Evolutionary conservation across 2,888 invertebrate genomes (phyloP).

Genomic region (Pristionchus exspectatus): DNA sequence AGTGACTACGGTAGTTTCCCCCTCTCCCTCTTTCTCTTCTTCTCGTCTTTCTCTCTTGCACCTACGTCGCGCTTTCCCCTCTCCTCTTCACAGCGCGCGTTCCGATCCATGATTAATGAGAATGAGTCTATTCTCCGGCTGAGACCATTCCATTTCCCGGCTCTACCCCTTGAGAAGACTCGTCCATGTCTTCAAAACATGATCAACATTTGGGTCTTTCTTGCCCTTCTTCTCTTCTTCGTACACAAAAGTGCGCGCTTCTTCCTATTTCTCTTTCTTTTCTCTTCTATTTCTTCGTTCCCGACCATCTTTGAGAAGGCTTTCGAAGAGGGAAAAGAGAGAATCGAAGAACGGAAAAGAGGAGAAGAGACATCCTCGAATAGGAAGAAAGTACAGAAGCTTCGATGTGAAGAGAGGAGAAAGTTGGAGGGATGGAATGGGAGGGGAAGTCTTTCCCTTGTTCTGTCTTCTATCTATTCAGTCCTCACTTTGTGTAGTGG

Average conservation of each 20-base stretch:
- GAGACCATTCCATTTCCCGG: not conserved
- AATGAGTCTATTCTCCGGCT: not conserved
- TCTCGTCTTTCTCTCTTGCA: not conserved
- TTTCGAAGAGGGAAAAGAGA: not conserved
- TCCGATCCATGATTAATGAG: slow-evolving; percentile 28
- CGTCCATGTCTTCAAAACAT: slow-evolving; percentile 34
- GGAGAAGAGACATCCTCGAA: not conserved
- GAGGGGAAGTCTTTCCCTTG: not conserved
- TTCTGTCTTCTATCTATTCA: not conserved
- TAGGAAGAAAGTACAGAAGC: slow-evolving; percentile 21
- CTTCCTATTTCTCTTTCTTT: not conserved
- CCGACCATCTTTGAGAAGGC: not conserved
- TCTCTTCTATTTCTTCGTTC: slow-evolving; percentile 35
- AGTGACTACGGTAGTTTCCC: slow-evolving; percentile 9
- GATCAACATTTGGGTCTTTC: slow-evolving; percentile 4
- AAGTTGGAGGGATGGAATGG: slow-evolving; percentile 10
- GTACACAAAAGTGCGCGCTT: slow-evolving; percentile 38
- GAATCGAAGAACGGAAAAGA: not conserved
- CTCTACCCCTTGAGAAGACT: not conserved
- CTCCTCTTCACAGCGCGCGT: not conserved
- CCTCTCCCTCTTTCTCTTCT: not conserved
- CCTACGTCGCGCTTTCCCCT: not conserved
- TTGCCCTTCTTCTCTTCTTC: not conserved
- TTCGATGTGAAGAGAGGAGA: not conserved
- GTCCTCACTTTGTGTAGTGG: not conserved